Conservation (phyloP, 2,797 vertebrate species). For the Hemitrygon akajei region DNA sequence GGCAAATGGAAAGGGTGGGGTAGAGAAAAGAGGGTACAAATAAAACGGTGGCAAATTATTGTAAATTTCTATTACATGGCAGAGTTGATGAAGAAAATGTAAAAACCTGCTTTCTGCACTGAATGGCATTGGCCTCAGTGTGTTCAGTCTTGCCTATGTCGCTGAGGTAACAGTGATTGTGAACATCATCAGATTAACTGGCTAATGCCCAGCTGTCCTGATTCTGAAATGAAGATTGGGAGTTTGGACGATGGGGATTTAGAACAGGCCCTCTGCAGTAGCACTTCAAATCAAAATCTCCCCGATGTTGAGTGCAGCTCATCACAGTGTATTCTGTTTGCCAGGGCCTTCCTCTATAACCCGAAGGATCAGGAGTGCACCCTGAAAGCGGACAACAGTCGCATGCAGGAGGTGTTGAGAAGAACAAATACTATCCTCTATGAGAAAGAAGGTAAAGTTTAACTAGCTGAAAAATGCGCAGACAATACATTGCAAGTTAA, state of each 20-base stretch:
- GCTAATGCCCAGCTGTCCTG: background rate
- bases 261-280: background rate
- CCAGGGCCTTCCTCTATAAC: conserved; percentile 75
- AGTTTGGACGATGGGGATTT: background rate
- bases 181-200: too few species aligned
- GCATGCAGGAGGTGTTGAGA: conserved; percentile 61
- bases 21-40: too few species aligned
- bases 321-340: conserved; percentile 12
- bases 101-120: background rate
- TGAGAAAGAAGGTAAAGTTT: conserved; percentile 69
- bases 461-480: background rate
- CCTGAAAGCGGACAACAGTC: conserved; percentile 67
- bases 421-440: conserved; percentile 65
- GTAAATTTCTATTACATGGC: background rate
- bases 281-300: background rate
- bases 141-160: background rate
- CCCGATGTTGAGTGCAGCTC: background rate
- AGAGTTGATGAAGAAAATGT: background rate
- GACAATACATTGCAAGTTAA: background rate
- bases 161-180: background rate
- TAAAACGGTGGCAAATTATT: too few species aligned
- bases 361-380: conserved; percentile 79
- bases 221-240: background rate
- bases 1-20: too few species aligned
- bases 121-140: background rate